Evolutionary conservation across 2,113 vertebrate species (phyloP), one percentile per base, ranked within the genome.

Genomic region (Propithecus coquereli): DNA sequence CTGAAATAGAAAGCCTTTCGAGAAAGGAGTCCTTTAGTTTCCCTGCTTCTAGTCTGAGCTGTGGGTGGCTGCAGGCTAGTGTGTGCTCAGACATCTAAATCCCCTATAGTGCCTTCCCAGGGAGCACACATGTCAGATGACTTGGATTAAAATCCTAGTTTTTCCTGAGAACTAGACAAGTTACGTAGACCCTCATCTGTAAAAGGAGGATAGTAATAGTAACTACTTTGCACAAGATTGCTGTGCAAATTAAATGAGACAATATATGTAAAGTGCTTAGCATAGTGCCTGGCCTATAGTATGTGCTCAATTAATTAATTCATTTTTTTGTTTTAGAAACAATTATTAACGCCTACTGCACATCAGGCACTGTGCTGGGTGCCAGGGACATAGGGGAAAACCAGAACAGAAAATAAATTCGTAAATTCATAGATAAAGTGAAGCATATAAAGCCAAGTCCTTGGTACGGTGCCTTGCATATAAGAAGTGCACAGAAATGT

Each of bases 351-450:
- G 96, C 27, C 37, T 74, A n/a, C 10, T 91, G 7, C 87, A 70
- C 76, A 52, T 16, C 34, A 79, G 59, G 8, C 34, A 94, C 43
- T 96, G 34, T 77, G 23, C n/a, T 92, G 14, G 66, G 50, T 90
- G 8, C 40, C 66, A 54, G 59, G 5, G 54, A 57, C 50, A 90
- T 12, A 34, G 6, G 17, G 45, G 9, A 63, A 97, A 89, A 91
- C 32, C 83, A 96, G 77, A 97, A 89, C 34, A 90, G 40, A 95
- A 92, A 80, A 70, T 34, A 93, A 95, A 87, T 57, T 84, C 93
- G 76, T 73, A 82, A 81, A 92, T 91, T 37, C 73, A 86, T 87
- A 76, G 93, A 80, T 86, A 93, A 94, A 68, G 6, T 27, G 6
- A 96, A 71, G 9, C 54, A 94, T 76, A 88, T 84, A 84, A 96